phyloP scores from a whole-genome alignment of 2,888 invertebrate genomes.

The Eupeodes luniger region DNA sequence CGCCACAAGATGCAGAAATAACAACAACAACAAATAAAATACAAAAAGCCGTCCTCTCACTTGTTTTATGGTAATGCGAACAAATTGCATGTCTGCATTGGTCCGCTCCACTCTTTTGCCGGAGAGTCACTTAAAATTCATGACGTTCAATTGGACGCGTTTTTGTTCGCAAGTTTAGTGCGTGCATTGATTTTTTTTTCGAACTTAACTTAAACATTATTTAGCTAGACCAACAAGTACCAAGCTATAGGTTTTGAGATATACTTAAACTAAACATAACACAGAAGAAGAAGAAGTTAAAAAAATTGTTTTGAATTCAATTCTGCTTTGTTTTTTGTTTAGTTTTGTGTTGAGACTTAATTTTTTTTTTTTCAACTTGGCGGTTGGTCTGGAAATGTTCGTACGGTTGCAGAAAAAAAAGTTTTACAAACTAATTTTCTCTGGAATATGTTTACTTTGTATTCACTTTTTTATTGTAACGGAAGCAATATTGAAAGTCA shows the following conservation, averaged over 20 bases:
- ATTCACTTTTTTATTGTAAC: background rate
- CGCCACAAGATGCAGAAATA: conserved; percentile 22
- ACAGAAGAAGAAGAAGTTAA: background rate
- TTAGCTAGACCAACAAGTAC: conserved; percentile 1
- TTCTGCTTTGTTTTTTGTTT: conserved; percentile 27
- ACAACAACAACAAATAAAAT: conserved; percentile 13
- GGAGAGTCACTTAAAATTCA: conserved; percentile 70
- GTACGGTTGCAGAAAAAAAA: background rate
- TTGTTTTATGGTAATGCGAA: conserved; percentile 76
- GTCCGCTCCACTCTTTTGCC: conserved; percentile 41
- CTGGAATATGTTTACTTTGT: background rate
- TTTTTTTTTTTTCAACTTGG: background rate
- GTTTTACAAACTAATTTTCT: conserved; percentile 26
- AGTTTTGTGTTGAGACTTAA: background rate
- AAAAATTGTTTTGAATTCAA: conserved; percentile 24
- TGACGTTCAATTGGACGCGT: conserved; percentile 73
- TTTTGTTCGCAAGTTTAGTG: conserved; percentile 56
- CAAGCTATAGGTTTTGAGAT: too few species aligned
- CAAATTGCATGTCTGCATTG: conserved; percentile 73
- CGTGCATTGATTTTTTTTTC: conserved; percentile 45
- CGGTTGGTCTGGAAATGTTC: background rate
- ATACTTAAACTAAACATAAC: background rate
- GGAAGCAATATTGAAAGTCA: background rate
- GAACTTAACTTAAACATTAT: conserved; percentile 15
- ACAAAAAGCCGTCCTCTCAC: conserved; percentile 72